Percentiles rank a stretch among this genome's conserved stretches.
Conservation (phyloP, 2,113 vertebrate genomes). For the Microcebus murinus region DNA sequence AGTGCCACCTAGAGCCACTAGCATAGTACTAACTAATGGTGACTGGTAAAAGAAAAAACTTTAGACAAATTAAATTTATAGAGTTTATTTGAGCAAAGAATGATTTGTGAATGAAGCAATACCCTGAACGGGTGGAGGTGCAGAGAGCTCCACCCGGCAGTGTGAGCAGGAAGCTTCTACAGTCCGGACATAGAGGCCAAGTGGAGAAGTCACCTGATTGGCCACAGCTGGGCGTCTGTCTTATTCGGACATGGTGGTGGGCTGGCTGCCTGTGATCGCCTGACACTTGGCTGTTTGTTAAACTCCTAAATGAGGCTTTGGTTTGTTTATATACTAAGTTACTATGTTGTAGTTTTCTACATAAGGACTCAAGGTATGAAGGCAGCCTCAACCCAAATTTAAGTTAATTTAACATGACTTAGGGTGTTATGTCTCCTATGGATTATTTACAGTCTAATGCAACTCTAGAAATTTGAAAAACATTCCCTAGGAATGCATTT, state of each 20-base stretch:
- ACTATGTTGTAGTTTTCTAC: neutral
- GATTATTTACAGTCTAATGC: slow-evolving; percentile 21
- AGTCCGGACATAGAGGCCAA: neutral
- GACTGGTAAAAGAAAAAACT: neutral
- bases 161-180: neutral
- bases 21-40: neutral
- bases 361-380: neutral
- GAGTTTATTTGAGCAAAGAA: neutral
- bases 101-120: neutral
- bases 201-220: neutral
- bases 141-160: neutral
- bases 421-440: neutral
- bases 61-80: neutral
- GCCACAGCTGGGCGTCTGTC: neutral
- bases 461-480: slow-evolving; percentile 21
- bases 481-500: neutral
- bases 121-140: neutral
- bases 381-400: neutral
- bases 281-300: neutral
- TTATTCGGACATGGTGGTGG: neutral
- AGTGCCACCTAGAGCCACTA: neutral
- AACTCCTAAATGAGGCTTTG: neutral
- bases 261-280: neutral
- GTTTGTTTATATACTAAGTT: neutral
- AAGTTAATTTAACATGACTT: neutral